These are phyloP conservation scores for Ochotona curzoniae DNA, from an alignment of 2,113 vertebrate species.

Conservation along the genomic window DNA sequence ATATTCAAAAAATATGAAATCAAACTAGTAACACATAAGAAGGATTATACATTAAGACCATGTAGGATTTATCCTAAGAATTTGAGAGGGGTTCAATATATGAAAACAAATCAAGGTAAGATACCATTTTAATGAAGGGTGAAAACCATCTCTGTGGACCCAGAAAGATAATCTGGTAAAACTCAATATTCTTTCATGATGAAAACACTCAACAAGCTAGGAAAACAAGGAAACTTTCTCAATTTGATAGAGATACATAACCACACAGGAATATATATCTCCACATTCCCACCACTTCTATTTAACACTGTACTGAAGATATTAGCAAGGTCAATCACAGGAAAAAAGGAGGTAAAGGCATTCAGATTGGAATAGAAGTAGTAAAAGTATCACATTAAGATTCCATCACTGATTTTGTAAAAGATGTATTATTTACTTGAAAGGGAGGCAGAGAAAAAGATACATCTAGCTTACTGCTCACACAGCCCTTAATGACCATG, in stretches of 20 bases:
- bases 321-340: not conserved
- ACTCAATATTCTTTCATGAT: slow-evolving; percentile 4
- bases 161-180: slow-evolving; percentile 4
- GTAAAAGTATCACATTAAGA: slow-evolving; percentile 28
- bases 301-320: not conserved
- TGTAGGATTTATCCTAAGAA: not conserved
- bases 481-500: too few relatives aligned
- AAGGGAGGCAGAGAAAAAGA: too few relatives aligned
- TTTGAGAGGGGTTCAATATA: not conserved
- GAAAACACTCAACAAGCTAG: not conserved
- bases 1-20: slow-evolving; percentile 9
- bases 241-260: not conserved
- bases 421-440: too few relatives aligned
- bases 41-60: not conserved
- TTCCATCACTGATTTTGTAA: not conserved
- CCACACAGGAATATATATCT: too few relatives aligned
- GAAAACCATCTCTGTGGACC: slow-evolving; percentile 14
- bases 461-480: too few relatives aligned
- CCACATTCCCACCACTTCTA: not conserved
- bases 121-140: not conserved
- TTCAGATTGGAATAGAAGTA: not conserved
- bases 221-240: not conserved
- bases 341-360: not conserved
- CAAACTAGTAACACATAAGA: not conserved
- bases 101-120: not conserved